Conservation (phyloP, 2,113 vertebrate genomes). For the Epinephelus lanceolatus region DNA sequence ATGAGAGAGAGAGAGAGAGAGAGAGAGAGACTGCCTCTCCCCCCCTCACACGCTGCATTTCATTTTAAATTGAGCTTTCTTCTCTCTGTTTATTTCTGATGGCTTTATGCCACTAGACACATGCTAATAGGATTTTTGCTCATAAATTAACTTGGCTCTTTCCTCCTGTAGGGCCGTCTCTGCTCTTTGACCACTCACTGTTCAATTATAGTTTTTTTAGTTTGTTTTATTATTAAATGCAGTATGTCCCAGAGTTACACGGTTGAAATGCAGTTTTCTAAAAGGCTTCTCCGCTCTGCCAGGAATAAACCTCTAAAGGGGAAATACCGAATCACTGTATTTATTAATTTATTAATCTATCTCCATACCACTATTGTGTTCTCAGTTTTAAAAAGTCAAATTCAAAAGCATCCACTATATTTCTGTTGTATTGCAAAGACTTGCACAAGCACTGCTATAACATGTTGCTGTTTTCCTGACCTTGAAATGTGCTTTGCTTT, state of each 20-base stretch:
- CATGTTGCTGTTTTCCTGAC: conserved; percentile 43
- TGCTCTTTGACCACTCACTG: conserved; percentile 76
- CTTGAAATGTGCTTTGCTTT: conserved; percentile 51
- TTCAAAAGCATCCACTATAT: conserved; percentile 20
- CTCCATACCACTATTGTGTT: conserved; percentile 11
- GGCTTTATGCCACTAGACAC: conserved; percentile 80
- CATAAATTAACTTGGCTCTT: conserved; percentile 77
- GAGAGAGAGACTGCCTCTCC: conserved; percentile 19
- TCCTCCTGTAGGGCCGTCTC: conserved; percentile 67
- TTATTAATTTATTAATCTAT: conserved; percentile 26
- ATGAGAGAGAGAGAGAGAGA: conserved; percentile 43
- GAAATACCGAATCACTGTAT: conserved; percentile 18
- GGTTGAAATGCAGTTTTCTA: conserved; percentile 27
- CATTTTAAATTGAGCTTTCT: conserved; percentile 71
- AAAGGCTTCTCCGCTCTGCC: conserved; percentile 23
- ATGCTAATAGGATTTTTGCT: conserved; percentile 82
- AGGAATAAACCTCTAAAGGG: conserved; percentile 13
- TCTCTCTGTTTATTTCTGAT: conserved; percentile 78
- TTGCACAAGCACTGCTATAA: background rate
- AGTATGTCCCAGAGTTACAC: conserved; percentile 45
- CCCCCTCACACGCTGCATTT: conserved; percentile 52
- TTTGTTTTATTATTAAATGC: conserved; percentile 66
- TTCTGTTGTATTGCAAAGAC: conserved; percentile 21
- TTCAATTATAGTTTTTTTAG: conserved; percentile 54
- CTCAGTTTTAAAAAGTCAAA: conserved; percentile 20